Evolutionary conservation across 1,140 invertebrate species (phyloP), one percentile per base, ranked within the genome.

Genomic region (Camponotus vicinus): DNA sequence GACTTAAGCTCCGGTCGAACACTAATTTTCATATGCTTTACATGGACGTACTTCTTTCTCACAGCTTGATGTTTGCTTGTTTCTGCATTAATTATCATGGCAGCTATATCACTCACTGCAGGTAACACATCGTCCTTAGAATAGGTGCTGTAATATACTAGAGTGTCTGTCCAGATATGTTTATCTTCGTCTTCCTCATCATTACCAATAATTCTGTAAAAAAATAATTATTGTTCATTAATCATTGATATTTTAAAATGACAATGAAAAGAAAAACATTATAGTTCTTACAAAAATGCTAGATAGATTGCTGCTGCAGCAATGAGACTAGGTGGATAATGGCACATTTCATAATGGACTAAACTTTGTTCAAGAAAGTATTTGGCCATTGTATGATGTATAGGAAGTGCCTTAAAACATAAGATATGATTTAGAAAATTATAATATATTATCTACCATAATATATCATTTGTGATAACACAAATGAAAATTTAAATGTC

Each of bases 341-440:
- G 97, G 40, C 97, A 96, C 95, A 99, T 96, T 49, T 97, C 96
- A 93, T 99, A 99, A 63, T 99, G 97, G 15, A 98, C 94, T 59
- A 99, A 94, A 83, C 97, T 96, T 42, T 99, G 94, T 94, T 99
- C 99, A 90, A 99, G 96, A 71, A 99, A 97, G 93, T 99, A 99
- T 95, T 99, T 99, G 8, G 98, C 98, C 93, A 99, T 95, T 67
- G 97, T 97, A 93, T 99, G 98, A 92, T 98, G 94, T 95, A 97
- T 88, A 95, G 97, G 94, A n/a, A 95, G 93, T 80, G 92, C 94
- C 95, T 94, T 91, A 91, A 78, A 88, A 87, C 71, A 78, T 73
- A 61, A 73, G 85, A 49, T 55, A 21, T 86, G 55, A 85, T 82
- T 86, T 45, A 52, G 3, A 52, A 5, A 52, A 52, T 15, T 49